Evolutionary conservation across 2,113 vertebrate genomes (phyloP).

Genomic region (Amia ocellicauda): DNA sequence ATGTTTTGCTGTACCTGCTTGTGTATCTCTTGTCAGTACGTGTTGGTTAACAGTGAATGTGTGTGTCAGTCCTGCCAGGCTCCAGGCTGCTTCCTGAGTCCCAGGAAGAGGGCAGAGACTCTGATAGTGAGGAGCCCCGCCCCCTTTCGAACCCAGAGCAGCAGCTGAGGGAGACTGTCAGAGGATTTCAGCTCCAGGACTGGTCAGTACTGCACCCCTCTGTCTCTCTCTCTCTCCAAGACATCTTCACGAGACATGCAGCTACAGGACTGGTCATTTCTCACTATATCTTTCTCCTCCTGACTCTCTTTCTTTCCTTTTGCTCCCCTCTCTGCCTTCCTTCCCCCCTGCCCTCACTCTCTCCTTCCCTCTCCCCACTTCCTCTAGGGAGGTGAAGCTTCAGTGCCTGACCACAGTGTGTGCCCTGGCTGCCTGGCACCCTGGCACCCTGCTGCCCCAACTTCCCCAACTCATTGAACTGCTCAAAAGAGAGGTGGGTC

Average conservation of each 20-base stretch:
- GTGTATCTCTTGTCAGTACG: too few relatives aligned
- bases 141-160: not conserved
- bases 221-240: not conserved
- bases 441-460: conserved; percentile 43
- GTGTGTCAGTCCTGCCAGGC: too few relatives aligned
- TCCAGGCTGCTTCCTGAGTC: not conserved
- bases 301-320: too few relatives aligned
- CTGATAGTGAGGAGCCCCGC: not conserved
- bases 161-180: conserved; percentile 4
- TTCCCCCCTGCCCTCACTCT: too few relatives aligned
- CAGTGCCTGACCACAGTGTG: conserved; percentile 53
- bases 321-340: too few relatives aligned
- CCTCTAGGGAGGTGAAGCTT: conserved; percentile 53
- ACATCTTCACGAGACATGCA: too few relatives aligned
- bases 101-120: not conserved
- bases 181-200: too few relatives aligned
- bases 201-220: too few relatives aligned
- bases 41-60: too few relatives aligned
- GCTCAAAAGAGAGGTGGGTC: conserved; percentile 58
- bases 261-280: too few relatives aligned
- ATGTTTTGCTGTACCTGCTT: too few relatives aligned
- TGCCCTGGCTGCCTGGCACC: conserved; percentile 50
- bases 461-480: conserved; percentile 52
- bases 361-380: not conserved
- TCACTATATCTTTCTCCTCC: too few relatives aligned